phyloP scores from a whole-genome alignment of 2,888 invertebrate species.

The Cyrtodaria siliqua region DNA sequence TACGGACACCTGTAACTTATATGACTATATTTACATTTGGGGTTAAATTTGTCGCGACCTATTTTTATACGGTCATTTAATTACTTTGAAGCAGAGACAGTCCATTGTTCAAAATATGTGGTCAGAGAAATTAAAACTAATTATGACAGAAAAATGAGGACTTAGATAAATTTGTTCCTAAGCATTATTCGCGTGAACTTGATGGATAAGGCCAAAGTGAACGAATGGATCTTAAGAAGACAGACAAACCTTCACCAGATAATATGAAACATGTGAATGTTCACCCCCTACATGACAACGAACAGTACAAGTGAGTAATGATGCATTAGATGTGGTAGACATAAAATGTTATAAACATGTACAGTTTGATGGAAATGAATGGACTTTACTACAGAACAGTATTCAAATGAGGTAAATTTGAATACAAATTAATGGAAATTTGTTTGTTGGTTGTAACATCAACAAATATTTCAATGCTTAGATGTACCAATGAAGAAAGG shows the following conservation, averaged over 20 bases:
- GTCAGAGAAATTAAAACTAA: no score
- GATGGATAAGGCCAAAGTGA: no score
- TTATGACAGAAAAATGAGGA: slow-evolving; percentile 2
- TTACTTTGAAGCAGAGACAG: slow-evolving; percentile 41
- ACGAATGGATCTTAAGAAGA: no score
- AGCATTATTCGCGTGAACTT: slow-evolving; percentile 3
- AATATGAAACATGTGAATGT: slow-evolving; percentile 28
- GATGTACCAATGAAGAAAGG: no score
- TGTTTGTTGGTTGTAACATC: no score
- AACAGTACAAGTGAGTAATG: slow-evolving; percentile 3
- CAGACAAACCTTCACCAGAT: not conserved
- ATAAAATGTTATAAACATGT: slow-evolving; percentile 9
- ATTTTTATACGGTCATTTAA: slow-evolving; percentile 60
- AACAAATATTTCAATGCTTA: no score
- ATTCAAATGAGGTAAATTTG: slow-evolving; percentile 11
- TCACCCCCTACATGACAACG: slow-evolving; percentile 23
- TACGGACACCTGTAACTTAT: no score
- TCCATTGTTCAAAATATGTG: slow-evolving; percentile 38
- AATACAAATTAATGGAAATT: no score
- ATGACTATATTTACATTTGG: no score
- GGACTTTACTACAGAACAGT: not conserved
- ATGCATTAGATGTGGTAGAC: not conserved
- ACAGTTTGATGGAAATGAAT: slow-evolving; percentile 15
- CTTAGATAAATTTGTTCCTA: slow-evolving; percentile 1
- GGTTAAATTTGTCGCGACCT: slow-evolving; percentile 19